These are phyloP conservation scores for Xyliphius kryptos DNA, from an alignment of 2,113 vertebrate genomes.

Conservation along the genomic window DNA sequence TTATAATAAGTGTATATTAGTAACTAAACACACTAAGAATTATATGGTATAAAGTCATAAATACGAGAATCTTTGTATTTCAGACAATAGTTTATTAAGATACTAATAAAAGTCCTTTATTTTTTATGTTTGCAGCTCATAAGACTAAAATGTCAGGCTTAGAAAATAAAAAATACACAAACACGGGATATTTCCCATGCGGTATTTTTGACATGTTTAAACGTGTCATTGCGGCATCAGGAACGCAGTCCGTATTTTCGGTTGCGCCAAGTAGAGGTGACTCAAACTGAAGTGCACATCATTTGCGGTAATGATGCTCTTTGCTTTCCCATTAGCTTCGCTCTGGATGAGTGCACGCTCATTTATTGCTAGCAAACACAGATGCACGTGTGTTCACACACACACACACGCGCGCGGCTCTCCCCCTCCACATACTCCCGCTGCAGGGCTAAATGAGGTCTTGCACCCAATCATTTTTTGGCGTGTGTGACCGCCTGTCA, in stretches of 20 bases:
- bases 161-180: too few species aligned
- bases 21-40: too few species aligned
- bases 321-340: constrained; percentile 63
- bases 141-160: too few species aligned
- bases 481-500: constrained; percentile 20
- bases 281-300: constrained; percentile 36
- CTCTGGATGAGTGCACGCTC: constrained; percentile 52
- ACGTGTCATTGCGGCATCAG: background rate
- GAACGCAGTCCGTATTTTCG: constrained; percentile 48
- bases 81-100: too few species aligned
- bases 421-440: constrained; percentile 29
- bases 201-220: too few species aligned
- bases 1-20: too few species aligned
- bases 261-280: constrained; percentile 24
- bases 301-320: constrained; percentile 63
- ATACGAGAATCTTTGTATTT: too few species aligned
- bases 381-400: constrained; percentile 14
- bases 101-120: too few species aligned
- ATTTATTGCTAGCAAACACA: constrained; percentile 42
- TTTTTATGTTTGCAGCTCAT: too few species aligned
- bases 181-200: too few species aligned
- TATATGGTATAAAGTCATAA: too few species aligned
- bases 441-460: constrained; percentile 42
- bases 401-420: constrained; percentile 16
- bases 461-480: constrained; percentile 41